phyloP scores from a whole-genome alignment of 1,140 invertebrate genomes.

The Anastatus disparis region DNA sequence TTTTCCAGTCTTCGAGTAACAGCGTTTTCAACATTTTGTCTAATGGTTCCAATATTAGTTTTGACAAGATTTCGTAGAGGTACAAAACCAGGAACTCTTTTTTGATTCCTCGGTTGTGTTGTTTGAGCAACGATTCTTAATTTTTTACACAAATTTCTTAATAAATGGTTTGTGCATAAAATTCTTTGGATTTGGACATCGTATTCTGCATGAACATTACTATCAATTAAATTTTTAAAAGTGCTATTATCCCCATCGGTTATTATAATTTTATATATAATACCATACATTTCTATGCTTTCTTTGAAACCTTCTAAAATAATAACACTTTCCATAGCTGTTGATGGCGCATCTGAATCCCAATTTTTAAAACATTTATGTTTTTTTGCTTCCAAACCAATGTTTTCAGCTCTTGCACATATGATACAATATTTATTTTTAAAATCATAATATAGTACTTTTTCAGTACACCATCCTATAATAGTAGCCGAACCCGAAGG shows the following conservation, averaged over 20 bases:
- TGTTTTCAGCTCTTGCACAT: constrained; percentile 48
- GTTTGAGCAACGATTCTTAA: constrained; percentile 24
- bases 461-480: constrained; percentile 54
- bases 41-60: constrained; percentile 39
- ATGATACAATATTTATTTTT: constrained; percentile 60
- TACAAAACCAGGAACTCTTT: neutral
- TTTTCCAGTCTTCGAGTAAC: neutral
- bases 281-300: constrained; percentile 54
- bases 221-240: constrained; percentile 50
- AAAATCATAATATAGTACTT: constrained; percentile 58
- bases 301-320: constrained; percentile 59
- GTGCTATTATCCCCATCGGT: constrained; percentile 63
- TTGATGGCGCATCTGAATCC: constrained; percentile 44
- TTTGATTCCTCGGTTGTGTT: constrained; percentile 10
- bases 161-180: constrained; percentile 55
- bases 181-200: constrained; percentile 55
- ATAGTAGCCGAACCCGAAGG: constrained; percentile 51
- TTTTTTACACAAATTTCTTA: constrained; percentile 49
- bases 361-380: constrained; percentile 57
- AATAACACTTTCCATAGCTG: constrained; percentile 59
- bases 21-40: constrained; percentile 38
- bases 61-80: constrained; percentile 28
- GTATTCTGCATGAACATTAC: constrained; percentile 48
- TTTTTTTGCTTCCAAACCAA: constrained; percentile 18
- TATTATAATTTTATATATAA: constrained; percentile 59